A percentile compares a stretch with the other conserved stretches of the same genome.
Conservation (phyloP, 2,113 vertebrate genomes). For the Psittacara wagleri region DNA sequence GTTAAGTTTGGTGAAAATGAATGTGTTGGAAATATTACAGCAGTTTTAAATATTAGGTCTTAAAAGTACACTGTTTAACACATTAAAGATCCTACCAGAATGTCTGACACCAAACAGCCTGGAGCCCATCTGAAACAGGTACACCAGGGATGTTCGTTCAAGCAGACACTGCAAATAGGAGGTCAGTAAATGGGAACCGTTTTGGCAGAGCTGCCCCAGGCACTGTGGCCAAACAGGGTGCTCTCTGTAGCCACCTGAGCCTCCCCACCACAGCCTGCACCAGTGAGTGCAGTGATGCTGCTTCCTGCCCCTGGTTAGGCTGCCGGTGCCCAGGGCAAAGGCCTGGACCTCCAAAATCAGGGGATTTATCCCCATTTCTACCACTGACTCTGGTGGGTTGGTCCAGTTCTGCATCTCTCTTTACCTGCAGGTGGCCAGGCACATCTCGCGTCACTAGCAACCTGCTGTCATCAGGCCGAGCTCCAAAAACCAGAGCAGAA, state of each 20-base stretch:
- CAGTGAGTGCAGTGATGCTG: background rate
- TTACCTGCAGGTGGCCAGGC: background rate
- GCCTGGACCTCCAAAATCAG: background rate
- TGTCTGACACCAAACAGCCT: accelerated
- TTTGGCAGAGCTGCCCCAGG: background rate
- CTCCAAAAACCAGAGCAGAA: background rate
- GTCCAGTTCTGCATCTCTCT: background rate
- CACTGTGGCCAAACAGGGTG: background rate
- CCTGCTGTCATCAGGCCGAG: background rate
- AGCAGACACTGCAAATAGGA: accelerated
- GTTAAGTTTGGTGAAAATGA: background rate
- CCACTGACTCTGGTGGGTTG: accelerated
- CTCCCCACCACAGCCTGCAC: background rate
- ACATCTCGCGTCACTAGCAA: background rate
- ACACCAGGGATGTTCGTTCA: accelerated
- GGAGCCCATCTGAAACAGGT: accelerated
- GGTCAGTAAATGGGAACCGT: accelerated
- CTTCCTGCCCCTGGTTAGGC: background rate
- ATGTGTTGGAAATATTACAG: background rate
- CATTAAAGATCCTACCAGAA: accelerated
- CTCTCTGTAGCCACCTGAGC: background rate
- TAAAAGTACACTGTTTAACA: background rate
- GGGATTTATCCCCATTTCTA: background rate
- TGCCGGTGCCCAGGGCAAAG: background rate
- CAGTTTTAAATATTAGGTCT: background rate